Evolutionary conservation across 2,113 vertebrate species (phyloP).

Genomic region (Tragelaphus imberbis): DNA sequence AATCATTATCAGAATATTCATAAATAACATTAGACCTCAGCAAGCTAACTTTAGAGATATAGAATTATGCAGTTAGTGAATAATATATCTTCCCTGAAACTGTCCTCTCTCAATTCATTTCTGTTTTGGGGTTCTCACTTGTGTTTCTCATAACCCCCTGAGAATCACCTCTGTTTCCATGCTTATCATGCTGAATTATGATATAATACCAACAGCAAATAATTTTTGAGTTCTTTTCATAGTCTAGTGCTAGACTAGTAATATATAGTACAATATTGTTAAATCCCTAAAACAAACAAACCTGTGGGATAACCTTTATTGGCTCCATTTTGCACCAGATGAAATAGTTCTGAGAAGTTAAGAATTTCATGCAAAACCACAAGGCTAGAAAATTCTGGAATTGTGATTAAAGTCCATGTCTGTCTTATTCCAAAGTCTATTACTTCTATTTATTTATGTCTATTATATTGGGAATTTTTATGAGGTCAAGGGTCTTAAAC

Average conservation of each 20-base stretch:
- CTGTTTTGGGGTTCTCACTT: neutral
- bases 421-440: neutral
- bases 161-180: neutral
- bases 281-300: neutral
- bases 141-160: neutral
- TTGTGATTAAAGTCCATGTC: neutral
- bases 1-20: neutral
- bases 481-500: neutral
- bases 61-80: neutral
- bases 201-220: neutral
- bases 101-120: neutral
- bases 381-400: neutral
- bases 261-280: neutral
- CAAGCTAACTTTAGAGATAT: neutral
- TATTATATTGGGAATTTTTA: neutral
- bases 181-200: neutral
- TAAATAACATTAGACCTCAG: constrained; percentile 6
- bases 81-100: neutral
- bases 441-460: neutral
- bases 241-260: neutral
- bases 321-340: neutral
- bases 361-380: neutral
- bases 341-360: neutral
- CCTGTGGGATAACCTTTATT: neutral
- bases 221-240: neutral